A percentile compares a stretch with the other conserved stretches of the same genome.
Evolutionary conservation across 92 coral and sea anemone genomes (phyloP).

Genomic region (Heteractis magnifica): DNA sequence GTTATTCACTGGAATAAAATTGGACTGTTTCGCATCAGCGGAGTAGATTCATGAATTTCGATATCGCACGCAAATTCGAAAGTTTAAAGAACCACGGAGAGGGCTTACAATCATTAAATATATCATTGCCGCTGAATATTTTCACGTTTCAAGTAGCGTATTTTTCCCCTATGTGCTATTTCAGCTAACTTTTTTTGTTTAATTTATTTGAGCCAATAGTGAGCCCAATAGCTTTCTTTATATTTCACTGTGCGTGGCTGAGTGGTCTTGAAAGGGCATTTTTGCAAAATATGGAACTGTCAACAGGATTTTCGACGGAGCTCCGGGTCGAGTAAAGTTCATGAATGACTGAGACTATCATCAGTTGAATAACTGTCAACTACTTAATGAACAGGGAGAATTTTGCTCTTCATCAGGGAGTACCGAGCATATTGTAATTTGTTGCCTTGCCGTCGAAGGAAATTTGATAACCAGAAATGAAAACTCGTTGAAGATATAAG

Average conservation of each 20-base stretch:
- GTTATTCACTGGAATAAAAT: constrained; percentile 9
- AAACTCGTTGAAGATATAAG: neutral
- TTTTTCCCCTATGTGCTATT: neutral
- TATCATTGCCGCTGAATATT: neutral
- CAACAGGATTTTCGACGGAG: constrained; percentile 26
- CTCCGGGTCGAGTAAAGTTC: constrained; percentile 36
- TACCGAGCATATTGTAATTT: neutral
- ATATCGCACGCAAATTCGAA: constrained; percentile 10
- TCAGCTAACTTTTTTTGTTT: neutral
- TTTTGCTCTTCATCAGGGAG: constrained; percentile 48
- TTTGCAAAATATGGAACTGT: constrained; percentile 8
- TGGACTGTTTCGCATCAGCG: constrained; percentile 29
- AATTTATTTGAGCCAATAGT: neutral
- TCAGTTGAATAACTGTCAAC: constrained; percentile 32
- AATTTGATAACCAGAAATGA: neutral
- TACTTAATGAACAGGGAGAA: constrained; percentile 67
- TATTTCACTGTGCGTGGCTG: constrained; percentile 8
- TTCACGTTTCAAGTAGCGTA: neutral
- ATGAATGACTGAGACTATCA: constrained; percentile 35
- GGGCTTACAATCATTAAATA: neutral
- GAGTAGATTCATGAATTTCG: neutral
- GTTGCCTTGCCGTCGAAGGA: neutral
- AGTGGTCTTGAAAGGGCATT: constrained; percentile 8
- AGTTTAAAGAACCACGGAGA: neutral
- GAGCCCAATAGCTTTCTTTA: neutral